These are phyloP conservation scores for Tridacna crocea DNA, from an alignment of 2,888 invertebrate species.

Conservation along the genomic window DNA sequence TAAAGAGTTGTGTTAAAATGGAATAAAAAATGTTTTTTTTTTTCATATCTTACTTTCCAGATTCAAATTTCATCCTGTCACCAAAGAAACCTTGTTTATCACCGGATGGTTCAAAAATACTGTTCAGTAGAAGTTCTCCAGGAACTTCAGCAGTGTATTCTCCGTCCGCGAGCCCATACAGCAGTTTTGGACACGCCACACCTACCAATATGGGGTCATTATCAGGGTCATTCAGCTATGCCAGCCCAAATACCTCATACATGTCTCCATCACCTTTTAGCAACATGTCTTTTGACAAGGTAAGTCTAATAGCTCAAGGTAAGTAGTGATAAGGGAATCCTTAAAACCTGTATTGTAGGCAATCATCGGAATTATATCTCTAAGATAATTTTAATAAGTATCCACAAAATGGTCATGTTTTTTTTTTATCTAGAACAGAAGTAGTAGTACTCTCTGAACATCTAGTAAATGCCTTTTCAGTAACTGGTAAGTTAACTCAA, in stretches of 20 bases:
- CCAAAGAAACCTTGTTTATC: constrained; percentile 63
- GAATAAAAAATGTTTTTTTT: too few relatives aligned
- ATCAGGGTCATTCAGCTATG: constrained; percentile 52
- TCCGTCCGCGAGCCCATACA: constrained; percentile 61
- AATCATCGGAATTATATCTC: too few relatives aligned
- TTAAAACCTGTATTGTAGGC: too few relatives aligned
- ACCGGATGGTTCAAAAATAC: background rate
- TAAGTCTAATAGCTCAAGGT: constrained; percentile 18
- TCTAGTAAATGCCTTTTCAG: too few relatives aligned
- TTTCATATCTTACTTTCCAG: constrained; percentile 51
- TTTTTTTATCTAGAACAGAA: too few relatives aligned
- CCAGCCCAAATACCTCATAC: constrained; percentile 54
- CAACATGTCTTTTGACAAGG: constrained; percentile 64
- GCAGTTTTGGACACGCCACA: constrained; percentile 59
- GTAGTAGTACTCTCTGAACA: too few relatives aligned
- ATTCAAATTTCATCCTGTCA: constrained; percentile 73
- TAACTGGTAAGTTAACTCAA: too few relatives aligned
- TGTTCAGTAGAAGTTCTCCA: constrained; percentile 45
- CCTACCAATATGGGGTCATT: constrained; percentile 64
- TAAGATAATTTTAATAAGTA: too few relatives aligned
- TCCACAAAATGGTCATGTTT: too few relatives aligned
- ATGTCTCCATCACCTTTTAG: constrained; percentile 49
- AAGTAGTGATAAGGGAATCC: background rate
- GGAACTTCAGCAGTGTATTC: constrained; percentile 63
- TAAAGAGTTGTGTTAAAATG: too few relatives aligned